phyloP scores from a whole-genome alignment of 2,888 invertebrate species.

The Hemicrepidius hirtus region DNA sequence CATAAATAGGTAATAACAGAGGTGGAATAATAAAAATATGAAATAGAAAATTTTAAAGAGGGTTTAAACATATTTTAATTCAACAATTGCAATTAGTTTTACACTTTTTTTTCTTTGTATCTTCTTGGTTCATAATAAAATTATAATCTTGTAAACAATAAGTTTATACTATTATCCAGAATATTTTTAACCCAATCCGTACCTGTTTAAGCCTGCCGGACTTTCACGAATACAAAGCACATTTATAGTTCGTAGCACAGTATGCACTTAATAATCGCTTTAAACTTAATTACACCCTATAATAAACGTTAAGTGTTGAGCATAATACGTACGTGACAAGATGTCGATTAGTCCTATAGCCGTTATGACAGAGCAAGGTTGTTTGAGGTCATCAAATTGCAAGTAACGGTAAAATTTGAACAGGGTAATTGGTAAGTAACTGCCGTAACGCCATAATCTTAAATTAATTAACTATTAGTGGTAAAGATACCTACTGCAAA shows the following conservation, averaged over 20 bases:
- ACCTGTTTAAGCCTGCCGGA: background rate
- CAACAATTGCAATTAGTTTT: no score
- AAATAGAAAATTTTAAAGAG: no score
- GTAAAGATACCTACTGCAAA: slow-evolving; percentile 41
- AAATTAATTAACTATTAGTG: slow-evolving; percentile 50
- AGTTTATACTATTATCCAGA: no score
- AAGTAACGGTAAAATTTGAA: slow-evolving; percentile 58
- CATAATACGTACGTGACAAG: slow-evolving; percentile 54
- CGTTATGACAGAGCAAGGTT: slow-evolving; percentile 47
- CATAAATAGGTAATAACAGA: no score
- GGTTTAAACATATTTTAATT: no score
- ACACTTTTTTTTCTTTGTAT: no score
- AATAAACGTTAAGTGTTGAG: slow-evolving; percentile 47
- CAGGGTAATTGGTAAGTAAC: slow-evolving; percentile 49
- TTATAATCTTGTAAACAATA: no score
- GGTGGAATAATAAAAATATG: no score
- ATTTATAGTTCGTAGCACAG: slow-evolving; percentile 20
- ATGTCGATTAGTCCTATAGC: slow-evolving; percentile 53
- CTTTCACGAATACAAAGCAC: slow-evolving; percentile 7
- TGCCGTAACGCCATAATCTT: slow-evolving; percentile 52
- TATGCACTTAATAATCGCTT: slow-evolving; percentile 38
- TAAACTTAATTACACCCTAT: slow-evolving; percentile 43
- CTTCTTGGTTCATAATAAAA: no score
- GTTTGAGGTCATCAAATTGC: slow-evolving; percentile 59
- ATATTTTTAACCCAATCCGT: no score